Conservation (phyloP, 2,797 vertebrate species). For the Chloroceryle inda region DNA sequence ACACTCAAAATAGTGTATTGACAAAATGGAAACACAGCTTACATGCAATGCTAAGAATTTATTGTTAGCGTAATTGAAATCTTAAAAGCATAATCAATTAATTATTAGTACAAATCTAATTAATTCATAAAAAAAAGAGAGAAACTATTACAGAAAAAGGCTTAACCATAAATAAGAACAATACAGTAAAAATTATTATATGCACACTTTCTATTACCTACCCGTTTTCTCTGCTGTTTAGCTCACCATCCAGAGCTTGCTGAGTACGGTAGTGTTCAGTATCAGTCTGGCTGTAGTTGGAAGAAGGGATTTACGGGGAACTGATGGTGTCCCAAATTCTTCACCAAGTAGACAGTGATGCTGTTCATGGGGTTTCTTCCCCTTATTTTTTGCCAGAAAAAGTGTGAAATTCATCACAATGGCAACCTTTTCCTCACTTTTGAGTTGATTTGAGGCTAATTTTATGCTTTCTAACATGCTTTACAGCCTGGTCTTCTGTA, state of each 20-base stretch:
- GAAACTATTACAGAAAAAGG: not conserved
- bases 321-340: not conserved
- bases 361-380: not conserved
- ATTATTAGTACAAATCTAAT: not conserved
- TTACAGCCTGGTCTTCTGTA: not conserved
- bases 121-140: not conserved
- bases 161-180: not conserved
- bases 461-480: not conserved
- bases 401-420: not conserved
- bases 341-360: not conserved
- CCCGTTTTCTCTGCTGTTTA: not conserved
- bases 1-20: not conserved
- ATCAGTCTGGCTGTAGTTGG: not conserved
- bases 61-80: not conserved
- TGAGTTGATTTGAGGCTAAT: not conserved
- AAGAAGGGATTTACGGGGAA: not conserved
- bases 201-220: not conserved
- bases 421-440: not conserved
- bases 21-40: not conserved
- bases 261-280: not conserved
- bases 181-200: not conserved
- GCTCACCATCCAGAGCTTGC: not conserved
- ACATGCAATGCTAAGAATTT: not conserved
- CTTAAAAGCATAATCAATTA: not conserved
- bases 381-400: not conserved